Evolutionary conservation across 1,140 invertebrate species (phyloP).

Genomic region (Acromyrmex echinatior): DNA sequence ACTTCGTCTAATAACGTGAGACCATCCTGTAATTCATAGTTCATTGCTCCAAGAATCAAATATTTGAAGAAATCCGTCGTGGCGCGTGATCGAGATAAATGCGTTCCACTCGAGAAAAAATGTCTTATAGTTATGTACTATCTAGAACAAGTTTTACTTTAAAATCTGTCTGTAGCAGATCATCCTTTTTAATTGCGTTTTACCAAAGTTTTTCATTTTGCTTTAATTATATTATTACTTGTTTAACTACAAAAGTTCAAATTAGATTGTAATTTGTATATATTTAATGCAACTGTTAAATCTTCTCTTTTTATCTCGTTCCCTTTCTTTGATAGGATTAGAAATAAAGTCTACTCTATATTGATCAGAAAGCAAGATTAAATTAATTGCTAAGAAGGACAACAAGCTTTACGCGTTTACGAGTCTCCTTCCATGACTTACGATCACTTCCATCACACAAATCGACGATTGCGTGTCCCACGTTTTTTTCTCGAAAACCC

Average conservation of each 20-base stretch:
- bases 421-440: background rate
- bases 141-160: background rate
- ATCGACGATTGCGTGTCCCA: conserved; percentile 1
- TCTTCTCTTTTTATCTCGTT: background rate
- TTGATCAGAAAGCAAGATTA: background rate
- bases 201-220: background rate
- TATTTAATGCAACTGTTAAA: background rate
- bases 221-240: background rate
- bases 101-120: background rate
- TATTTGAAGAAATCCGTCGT: conserved; percentile 36
- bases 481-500: conserved; percentile 21
- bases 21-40: conserved; percentile 61
- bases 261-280: background rate
- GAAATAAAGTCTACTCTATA: background rate
- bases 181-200: background rate
- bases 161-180: background rate
- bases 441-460: background rate
- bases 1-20: conserved; percentile 62
- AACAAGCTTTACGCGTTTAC: conserved; percentile 18
- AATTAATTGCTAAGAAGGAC: conserved; percentile 1
- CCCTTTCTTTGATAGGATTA: background rate
- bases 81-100: conserved; percentile 8
- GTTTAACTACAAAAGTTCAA: background rate
- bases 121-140: background rate
- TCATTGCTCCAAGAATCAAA: conserved; percentile 42